Percentiles rank a stretch among this genome's conserved stretches.
These are phyloP conservation scores for Andrena hattorfiana DNA, from an alignment of 2,888 invertebrate species.

Conservation along the genomic window DNA sequence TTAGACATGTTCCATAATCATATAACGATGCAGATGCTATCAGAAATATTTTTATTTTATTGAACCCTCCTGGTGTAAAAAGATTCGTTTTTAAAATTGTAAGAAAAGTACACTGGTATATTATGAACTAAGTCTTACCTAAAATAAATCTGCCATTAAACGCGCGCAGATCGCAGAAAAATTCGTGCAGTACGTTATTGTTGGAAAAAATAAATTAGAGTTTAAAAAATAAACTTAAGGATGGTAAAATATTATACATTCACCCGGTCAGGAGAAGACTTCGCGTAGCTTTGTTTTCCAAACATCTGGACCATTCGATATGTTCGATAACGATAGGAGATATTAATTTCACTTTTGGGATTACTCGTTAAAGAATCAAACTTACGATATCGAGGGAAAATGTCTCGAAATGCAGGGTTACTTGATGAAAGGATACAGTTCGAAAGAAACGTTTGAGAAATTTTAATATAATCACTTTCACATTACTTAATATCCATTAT, in stretches of 20 bases:
- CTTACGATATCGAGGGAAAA: constrained; percentile 25
- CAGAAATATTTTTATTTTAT: constrained; percentile 71
- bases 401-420: constrained; percentile 27
- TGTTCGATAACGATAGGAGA: constrained; percentile 27
- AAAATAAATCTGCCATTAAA: constrained; percentile 60
- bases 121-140: constrained; percentile 60
- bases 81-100: constrained; percentile 65
- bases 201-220: constrained; percentile 68
- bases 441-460: constrained; percentile 33
- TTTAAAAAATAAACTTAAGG: constrained; percentile 53
- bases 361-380: constrained; percentile 37
- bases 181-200: constrained; percentile 51
- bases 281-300: constrained; percentile 29
- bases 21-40: constrained; percentile 76
- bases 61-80: constrained; percentile 62
- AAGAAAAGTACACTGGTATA: constrained; percentile 68
- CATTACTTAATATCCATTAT: constrained; percentile 51
- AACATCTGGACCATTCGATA: constrained; percentile 34
- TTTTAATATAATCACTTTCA: constrained; percentile 43
- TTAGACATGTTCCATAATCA: constrained; percentile 76
- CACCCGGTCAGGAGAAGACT: constrained; percentile 37
- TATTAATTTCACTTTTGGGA: constrained; percentile 45
- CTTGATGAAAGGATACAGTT: constrained; percentile 19
- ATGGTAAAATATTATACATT: constrained; percentile 51
- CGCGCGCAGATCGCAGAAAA: constrained; percentile 47